Base-by-base conservation (phyloP, 2,888 invertebrate genomes). In the Pristionchus mayeri region DNA sequence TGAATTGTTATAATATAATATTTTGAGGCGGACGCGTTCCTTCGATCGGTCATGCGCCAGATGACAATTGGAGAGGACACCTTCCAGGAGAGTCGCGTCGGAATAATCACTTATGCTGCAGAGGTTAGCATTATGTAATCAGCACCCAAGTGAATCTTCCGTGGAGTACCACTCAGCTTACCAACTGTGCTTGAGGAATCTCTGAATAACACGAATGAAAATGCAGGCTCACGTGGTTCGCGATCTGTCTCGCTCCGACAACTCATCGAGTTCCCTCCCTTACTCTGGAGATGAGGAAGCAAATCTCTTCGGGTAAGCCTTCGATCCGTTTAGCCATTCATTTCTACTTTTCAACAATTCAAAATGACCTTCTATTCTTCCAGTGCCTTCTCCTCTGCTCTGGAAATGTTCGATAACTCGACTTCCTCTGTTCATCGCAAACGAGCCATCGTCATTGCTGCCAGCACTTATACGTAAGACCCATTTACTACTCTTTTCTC, bases 91-190 rank as follows among this genome's bases (percentile, higher is more conserved):
- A 40, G 40, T 34, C 79, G 79, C 52, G 50, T 79, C 3, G 79
- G 79, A 21, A 34, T 79, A 30, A 79, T 79, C 52, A 40, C 79
- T 9, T 79, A 79, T 30, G 79, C 79, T 44, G 63, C 63, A 11
- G 34, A 63, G 34, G 63, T 63, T 11, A 9, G 34, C 24, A 3
- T 63, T 57, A 57, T 57, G 13, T 24, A n/a, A n/a, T n/a, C n/a
- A n/a, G n/a, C n/a, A n/a, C n/a, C n/a, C n/a, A n/a, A n/a, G n/a
- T n/a, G n/a, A n/a, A n/a, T n/a, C n/a, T n/a, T n/a, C n/a, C n/a
- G n/a, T n/a, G n/a, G n/a, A n/a, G n/a, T n/a, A n/a, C n/a, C n/a
- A n/a, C n/a, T n/a, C n/a, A n/a, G n/a, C n/a, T n/a, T n/a, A n/a
- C n/a, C n/a, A n/a, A n/a, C n/a, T n/a, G n/a, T 44, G 44, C 13